phyloP scores from a whole-genome alignment of 2,113 vertebrate genomes.

The Verasper variegatus region DNA sequence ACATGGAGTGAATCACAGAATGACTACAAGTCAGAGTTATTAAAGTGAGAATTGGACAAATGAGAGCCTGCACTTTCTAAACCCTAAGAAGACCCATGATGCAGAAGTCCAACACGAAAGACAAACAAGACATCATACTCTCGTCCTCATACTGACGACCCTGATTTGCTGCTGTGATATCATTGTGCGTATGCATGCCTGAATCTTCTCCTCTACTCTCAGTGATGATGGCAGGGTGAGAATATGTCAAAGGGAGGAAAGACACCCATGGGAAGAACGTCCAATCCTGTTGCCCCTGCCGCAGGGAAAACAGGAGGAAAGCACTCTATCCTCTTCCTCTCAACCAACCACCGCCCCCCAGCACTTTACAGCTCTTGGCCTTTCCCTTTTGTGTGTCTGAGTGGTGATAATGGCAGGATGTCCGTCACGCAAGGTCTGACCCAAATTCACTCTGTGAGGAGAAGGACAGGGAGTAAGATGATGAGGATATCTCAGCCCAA shows the following conservation, averaged over 20 bases:
- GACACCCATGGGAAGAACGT: constrained; percentile 47
- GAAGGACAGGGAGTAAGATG: constrained; percentile 24
- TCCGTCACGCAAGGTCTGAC: constrained; percentile 78
- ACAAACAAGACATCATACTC: constrained; percentile 19
- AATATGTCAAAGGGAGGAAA: constrained; percentile 51
- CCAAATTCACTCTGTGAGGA: constrained; percentile 63
- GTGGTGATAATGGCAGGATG: constrained; percentile 73
- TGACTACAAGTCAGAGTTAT: constrained; percentile 32
- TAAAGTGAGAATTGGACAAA: constrained; percentile 57
- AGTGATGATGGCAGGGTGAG: constrained; percentile 33
- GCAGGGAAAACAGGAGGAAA: constrained; percentile 39
- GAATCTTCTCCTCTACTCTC: constrained; percentile 13
- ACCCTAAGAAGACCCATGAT: constrained; percentile 24
- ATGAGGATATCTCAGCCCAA: constrained; percentile 41
- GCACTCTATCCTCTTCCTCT: constrained; percentile 50
- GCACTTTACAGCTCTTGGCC: constrained; percentile 60
- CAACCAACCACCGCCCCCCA: constrained; percentile 33
- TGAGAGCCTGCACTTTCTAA: constrained; percentile 47
- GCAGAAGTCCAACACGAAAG: constrained; percentile 1
- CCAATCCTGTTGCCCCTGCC: constrained; percentile 43
- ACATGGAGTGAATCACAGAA: constrained; percentile 35
- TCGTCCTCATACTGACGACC: background rate
- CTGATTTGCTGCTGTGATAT: constrained; percentile 9
- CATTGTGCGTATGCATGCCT: constrained; percentile 20
- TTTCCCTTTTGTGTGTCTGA: constrained; percentile 66